Conservation (phyloP, 1,140 invertebrate genomes). For the Achatina immaculata region DNA sequence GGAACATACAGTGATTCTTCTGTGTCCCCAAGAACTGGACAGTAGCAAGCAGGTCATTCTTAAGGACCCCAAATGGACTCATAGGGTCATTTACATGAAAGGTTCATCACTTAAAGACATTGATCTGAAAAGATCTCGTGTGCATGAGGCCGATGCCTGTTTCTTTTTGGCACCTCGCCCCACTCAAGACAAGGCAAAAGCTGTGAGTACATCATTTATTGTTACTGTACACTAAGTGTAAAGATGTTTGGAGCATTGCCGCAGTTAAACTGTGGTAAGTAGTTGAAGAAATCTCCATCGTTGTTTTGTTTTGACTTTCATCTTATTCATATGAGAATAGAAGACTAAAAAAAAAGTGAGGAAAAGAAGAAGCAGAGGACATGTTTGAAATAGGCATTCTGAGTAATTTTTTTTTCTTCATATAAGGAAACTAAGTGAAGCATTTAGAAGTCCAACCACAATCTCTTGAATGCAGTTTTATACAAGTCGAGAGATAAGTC, state of each 20-base stretch:
- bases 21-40: constrained; percentile 96
- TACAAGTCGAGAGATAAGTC: too few relatives aligned
- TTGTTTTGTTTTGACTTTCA: background rate
- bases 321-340: too few relatives aligned
- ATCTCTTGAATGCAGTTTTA: too few relatives aligned
- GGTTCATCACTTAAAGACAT: constrained; percentile 94
- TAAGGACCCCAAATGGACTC: constrained; percentile 97
- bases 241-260: background rate
- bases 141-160: constrained; percentile 96
- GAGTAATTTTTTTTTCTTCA: too few relatives aligned
- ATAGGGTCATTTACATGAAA: constrained; percentile 97
- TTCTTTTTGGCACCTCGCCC: constrained; percentile 94
- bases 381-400: too few relatives aligned
- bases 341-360: background rate
- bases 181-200: constrained; percentile 93
- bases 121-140: constrained; percentile 89
- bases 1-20: constrained; percentile 94
- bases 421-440: too few relatives aligned
- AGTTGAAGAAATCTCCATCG: background rate
- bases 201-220: constrained; percentile 75
- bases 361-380: too few relatives aligned
- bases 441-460: too few relatives aligned
- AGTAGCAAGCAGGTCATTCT: constrained; percentile 97
- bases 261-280: background rate
- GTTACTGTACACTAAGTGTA: background rate